Evolutionary conservation across 2,113 vertebrate species (phyloP), one percentile per base, ranked within the genome.

Genomic region (Tinamus guttatus): DNA sequence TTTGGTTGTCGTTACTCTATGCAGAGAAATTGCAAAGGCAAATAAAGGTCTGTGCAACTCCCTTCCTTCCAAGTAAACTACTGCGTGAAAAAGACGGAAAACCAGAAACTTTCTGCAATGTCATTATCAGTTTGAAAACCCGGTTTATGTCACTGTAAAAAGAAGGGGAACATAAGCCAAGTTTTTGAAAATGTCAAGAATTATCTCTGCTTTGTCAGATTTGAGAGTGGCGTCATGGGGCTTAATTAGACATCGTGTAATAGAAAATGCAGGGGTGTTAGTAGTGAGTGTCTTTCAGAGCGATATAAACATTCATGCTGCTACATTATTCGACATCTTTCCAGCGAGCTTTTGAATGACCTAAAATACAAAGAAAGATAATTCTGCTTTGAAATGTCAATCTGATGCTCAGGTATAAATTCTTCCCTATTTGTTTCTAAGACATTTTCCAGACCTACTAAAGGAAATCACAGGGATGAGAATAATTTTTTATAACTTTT

Each of bases 241-340:
- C 95, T 97, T 97, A 97, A 97, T 98, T 96, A 97, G 96, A 97
- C 95, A 96, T 96, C 34, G 30, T 95, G 95, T 95, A 97, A 91
- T 90, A 95, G 95, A 97, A 95, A 97, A 98, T 95, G 74, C 95
- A 88, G 90, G 87, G 93, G 91, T 96, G 96, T 97, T 96, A 97
- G 90, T 81, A 96, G 94, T 68, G 77, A 97, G 89, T 85, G 95
- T 96, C 94, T 96, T 97, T 97, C 96, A 93, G 91, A 97, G 93
- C 95, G 89, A 79, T 79, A 69, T 94, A 98, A 98, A 97, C 96
- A 97, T 95, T 97, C 97, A 93, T 90, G 94, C 95, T 96, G 95
- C 77, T 96, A 79, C 83, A 88, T 81, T 91, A 96, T 90, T 78
- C 13, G 62, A 83, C 92, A 43, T 96, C 51, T 94, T 96, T 97